These are phyloP conservation scores for Neoscelio sp. DNA, from an alignment of 2,888 invertebrate species.

Conservation along the genomic window DNA sequence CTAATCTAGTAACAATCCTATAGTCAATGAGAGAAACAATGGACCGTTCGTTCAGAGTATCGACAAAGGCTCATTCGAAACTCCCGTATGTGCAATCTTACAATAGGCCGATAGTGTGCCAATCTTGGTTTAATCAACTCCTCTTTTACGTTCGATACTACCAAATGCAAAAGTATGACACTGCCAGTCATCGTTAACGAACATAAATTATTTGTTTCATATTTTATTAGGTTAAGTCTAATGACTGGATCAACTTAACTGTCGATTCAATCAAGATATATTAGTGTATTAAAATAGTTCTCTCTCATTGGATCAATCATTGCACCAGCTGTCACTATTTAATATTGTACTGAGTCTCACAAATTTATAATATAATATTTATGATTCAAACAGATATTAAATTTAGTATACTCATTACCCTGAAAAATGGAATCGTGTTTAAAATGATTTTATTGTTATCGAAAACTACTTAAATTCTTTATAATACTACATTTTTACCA, in stretches of 20 bases:
- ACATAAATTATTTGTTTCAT: slow-evolving; percentile 34
- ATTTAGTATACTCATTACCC: no score
- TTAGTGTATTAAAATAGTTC: neutral
- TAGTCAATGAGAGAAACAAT: slow-evolving; percentile 63
- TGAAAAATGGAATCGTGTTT: no score
- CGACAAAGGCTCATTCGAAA: slow-evolving; percentile 56
- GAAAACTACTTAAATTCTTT: no score
- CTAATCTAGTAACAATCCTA: slow-evolving; percentile 63
- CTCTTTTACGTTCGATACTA: slow-evolving; percentile 23
- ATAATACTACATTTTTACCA: no score
- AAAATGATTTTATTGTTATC: no score
- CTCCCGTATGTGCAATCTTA: slow-evolving; percentile 57
- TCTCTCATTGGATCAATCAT: neutral
- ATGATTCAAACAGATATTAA: no score
- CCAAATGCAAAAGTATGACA: slow-evolving; percentile 12
- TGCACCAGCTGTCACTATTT: no score
- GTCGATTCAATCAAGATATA: slow-evolving; percentile 1
- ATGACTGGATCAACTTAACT: neutral
- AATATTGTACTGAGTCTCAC: no score
- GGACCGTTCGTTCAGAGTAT: slow-evolving; percentile 48
- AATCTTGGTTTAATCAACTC: slow-evolving; percentile 42
- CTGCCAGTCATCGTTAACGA: slow-evolving; percentile 50
- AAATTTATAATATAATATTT: no score
- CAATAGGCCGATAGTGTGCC: slow-evolving; percentile 54
- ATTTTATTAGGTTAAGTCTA: slow-evolving; percentile 28